Evolutionary conservation across 2,797 vertebrate species (phyloP), one percentile per base, ranked within the genome.

Genomic region (Gymnothorax javanicus): DNA sequence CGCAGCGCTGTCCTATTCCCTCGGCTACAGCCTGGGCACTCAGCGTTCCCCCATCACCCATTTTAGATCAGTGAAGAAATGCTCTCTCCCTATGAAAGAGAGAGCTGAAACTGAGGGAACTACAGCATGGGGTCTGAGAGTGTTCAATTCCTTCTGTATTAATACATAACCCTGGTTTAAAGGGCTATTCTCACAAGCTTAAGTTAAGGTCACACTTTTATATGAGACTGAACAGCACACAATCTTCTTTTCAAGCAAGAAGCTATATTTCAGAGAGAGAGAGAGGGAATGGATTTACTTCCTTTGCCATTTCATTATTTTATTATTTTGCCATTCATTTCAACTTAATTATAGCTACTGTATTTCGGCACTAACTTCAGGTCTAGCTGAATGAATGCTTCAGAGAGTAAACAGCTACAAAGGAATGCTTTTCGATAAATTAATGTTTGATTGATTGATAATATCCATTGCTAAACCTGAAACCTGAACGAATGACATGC

Each of bases 321-420:
- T 43, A 43, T 43, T 2, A 67, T 64, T 67, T 86, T 67, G 71
- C 17, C 67, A 83, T 83, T 73, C 57, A 58, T 73, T 87, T 71
- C 27, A 81, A 75, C 82, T 73, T 58, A 17, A 50, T 52, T 58
- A 12, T 11, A 58, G 52, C 82, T 20, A 83, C 71, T 56, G 50
- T 13, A 17, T 67, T 64, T 58, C 62, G 59, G 27, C 9, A 81
- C 54, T 43, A 43, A 43, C 12, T 58, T n/a, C 50, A 71, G 59
- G 50, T 23, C 25, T 27, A 56, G 77, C 62, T 50, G 54, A 82
- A 50, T 64, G 56, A 82, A 75, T 6, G 71, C 4, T 71, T 86
- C 57, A 25, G 27, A 52, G 77, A 86, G 58, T 64, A 57, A 64
- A 71, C 57, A 43, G 33, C 20, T 52, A 54, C n/a, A 52, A 27